Evolutionary conservation across 2,113 vertebrate genomes (phyloP).

Genomic region (Indicator indicator): DNA sequence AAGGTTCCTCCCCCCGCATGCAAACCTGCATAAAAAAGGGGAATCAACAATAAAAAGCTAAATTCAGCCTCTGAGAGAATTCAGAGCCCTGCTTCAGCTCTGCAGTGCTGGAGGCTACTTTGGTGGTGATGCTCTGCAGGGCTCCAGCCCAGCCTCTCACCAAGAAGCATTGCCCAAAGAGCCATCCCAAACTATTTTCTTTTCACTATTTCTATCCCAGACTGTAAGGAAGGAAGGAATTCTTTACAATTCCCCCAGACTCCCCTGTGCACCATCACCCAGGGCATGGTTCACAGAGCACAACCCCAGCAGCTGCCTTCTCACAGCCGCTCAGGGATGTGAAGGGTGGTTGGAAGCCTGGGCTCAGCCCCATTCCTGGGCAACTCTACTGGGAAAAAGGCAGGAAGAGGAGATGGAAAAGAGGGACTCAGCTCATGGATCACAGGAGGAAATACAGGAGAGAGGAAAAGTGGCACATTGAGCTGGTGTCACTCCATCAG

Average conservation of each 20-base stretch:
- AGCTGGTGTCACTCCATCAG: neutral
- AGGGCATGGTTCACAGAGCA: rapidly evolving
- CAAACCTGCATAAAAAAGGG: neutral
- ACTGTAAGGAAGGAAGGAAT: neutral
- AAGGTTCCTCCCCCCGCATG: rapidly evolving
- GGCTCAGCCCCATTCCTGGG: neutral
- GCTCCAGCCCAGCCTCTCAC: neutral
- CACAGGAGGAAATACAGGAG: rapidly evolving
- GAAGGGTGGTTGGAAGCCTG: rapidly evolving
- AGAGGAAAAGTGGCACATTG: rapidly evolving
- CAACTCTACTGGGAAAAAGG: neutral
- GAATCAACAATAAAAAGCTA: rapidly evolving
- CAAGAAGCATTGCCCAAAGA: neutral
- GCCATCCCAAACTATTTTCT: neutral
- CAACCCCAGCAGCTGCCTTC: neutral
- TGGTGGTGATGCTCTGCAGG: rapidly evolving
- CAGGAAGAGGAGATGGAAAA: neutral
- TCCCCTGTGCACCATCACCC: rapidly evolving
- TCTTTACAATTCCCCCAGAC: neutral
- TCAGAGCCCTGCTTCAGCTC: neutral
- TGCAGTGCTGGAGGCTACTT: neutral
- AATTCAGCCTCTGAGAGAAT: neutral
- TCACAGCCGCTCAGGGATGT: rapidly evolving
- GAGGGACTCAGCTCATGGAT: neutral
- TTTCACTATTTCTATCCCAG: neutral